Percentiles rank a stretch among this genome's conserved stretches.
Evolutionary conservation across 2,888 invertebrate genomes (phyloP).

Genomic region (Clitarchus hookeri): DNA sequence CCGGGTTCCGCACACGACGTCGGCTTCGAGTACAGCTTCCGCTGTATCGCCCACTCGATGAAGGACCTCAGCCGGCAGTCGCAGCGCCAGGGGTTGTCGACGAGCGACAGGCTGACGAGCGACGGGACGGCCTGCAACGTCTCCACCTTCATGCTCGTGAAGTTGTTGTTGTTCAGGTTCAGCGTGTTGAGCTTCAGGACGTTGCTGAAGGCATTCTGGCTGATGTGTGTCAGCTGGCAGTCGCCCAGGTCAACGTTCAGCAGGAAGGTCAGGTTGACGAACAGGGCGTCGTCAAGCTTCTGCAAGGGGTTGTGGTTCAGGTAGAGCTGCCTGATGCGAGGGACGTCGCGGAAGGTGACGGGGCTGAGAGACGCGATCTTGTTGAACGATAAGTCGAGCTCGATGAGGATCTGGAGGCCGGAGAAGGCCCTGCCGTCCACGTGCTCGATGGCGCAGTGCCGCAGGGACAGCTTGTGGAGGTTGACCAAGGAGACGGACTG

Average conservation of each 20-base stretch:
- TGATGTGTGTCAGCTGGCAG: constrained; percentile 72
- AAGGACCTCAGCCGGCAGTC: constrained; percentile 82
- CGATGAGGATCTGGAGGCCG: constrained; percentile 76
- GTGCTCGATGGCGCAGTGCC: constrained; percentile 72
- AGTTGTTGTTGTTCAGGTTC: constrained; percentile 72
- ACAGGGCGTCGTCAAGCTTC: constrained; percentile 72
- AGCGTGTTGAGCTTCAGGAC: constrained; percentile 70
- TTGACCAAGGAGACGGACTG: constrained; percentile 71
- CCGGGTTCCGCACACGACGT: constrained; percentile 75
- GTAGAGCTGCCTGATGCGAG: constrained; percentile 70
- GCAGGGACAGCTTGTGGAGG: constrained; percentile 77
- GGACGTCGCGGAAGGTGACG: constrained; percentile 71
- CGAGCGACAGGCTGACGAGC: constrained; percentile 73
- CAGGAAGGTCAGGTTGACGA: constrained; percentile 71
- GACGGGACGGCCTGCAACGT: constrained; percentile 52
- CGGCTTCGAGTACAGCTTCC: constrained; percentile 74
- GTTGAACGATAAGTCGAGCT: constrained; percentile 81
- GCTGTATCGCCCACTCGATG: constrained; percentile 72
- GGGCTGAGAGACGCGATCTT: constrained; percentile 66
- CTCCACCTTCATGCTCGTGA: constrained; percentile 63
- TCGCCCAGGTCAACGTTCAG: constrained; percentile 78
- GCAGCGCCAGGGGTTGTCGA: constrained; percentile 86
- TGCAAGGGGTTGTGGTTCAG: constrained; percentile 77
- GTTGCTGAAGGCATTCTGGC: constrained; percentile 71
- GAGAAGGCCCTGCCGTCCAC: constrained; percentile 76